Percentiles rank a stretch among this genome's conserved stretches.
Evolutionary conservation across 2,888 invertebrate species (phyloP).

Genomic region (Dione juno): DNA sequence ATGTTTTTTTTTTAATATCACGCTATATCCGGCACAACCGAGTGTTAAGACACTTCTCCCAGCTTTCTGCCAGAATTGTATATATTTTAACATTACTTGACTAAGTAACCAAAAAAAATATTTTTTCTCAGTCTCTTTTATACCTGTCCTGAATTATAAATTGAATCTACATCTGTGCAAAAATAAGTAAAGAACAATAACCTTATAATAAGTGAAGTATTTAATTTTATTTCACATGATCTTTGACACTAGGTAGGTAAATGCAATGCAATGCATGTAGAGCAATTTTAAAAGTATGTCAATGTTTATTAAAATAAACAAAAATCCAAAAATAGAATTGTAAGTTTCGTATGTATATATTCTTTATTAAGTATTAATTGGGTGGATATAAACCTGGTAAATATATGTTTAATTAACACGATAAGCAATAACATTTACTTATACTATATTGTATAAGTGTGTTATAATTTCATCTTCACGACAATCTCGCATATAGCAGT

Average conservation of each 20-base stretch:
- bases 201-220: too few species aligned
- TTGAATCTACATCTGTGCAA: not conserved
- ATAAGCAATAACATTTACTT: too few species aligned
- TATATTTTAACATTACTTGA: too few species aligned
- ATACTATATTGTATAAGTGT: too few species aligned
- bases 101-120: too few species aligned
- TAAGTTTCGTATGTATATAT: not conserved
- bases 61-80: too few species aligned
- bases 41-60: too few species aligned
- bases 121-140: not conserved
- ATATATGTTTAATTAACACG: not conserved
- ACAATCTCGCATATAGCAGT: too few species aligned
- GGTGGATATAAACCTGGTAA: not conserved
- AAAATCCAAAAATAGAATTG: constrained; percentile 10
- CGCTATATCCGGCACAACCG: too few species aligned
- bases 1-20: too few species aligned
- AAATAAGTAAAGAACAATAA: too few species aligned
- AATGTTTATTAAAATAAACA: constrained; percentile 6
- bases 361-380: not conserved
- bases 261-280: not conserved
- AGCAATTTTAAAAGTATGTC: constrained; percentile 13
- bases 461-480: too few species aligned
- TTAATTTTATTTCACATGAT: not conserved
- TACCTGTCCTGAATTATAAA: not conserved
- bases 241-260: not conserved